Percentiles rank a stretch among this genome's conserved stretches.
phyloP scores from a whole-genome alignment of 2,113 vertebrate species.

The Albula goreensis region DNA sequence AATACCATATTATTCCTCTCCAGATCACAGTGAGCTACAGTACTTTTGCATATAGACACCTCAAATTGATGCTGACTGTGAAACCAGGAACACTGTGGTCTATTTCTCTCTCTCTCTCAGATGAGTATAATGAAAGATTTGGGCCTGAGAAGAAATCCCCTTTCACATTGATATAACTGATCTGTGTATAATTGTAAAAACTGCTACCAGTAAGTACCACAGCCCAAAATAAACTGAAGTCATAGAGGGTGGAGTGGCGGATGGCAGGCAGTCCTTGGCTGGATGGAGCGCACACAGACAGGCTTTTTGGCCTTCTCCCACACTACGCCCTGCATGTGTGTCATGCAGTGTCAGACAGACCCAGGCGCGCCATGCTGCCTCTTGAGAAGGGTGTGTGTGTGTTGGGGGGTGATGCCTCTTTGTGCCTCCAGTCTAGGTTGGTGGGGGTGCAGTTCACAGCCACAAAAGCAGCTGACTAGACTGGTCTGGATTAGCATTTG shows the following conservation, averaged over 20 bases:
- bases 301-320: conserved; percentile 33
- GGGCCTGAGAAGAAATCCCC: not conserved
- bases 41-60: not conserved
- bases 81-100: not conserved
- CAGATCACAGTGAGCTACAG: not conserved
- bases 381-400: conserved; percentile 23
- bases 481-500: conserved; percentile 22
- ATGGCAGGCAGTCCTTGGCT: not conserved
- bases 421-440: conserved; percentile 15
- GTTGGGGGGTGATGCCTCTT: conserved; percentile 21
- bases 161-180: not conserved
- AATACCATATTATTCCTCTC: not conserved
- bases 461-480: conserved; percentile 34
- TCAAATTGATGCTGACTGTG: not conserved
- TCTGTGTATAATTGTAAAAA: not conserved
- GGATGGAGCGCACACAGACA: conserved; percentile 6
- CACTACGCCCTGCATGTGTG: conserved; percentile 22
- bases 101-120: no score
- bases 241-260: not conserved
- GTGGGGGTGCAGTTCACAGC: conserved; percentile 17
- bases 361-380: not conserved
- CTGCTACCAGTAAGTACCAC: not conserved
- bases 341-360: conserved; percentile 27
- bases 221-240: not conserved
- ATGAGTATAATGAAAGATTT: no score